Conservation (phyloP, 2,888 invertebrate genomes). For the Sepiola atlantica region DNA sequence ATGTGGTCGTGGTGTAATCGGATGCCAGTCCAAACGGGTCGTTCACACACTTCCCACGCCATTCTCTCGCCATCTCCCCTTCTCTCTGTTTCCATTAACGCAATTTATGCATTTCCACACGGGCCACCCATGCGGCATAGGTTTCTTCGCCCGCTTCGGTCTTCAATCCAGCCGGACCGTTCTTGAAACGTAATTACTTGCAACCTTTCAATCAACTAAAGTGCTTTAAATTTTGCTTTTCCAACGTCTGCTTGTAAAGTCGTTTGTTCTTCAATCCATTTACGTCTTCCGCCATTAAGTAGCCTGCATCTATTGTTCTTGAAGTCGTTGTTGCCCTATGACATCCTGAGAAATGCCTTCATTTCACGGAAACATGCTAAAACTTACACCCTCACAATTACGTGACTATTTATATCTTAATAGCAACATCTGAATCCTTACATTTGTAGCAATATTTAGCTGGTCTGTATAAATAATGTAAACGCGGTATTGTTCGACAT, state of each 20-base stretch:
- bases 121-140: not conserved
- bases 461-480: too few species aligned
- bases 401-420: too few species aligned
- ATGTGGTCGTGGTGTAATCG: not conserved
- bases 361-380: too few species aligned
- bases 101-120: too few species aligned
- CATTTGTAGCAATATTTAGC: too few species aligned
- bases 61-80: not conserved
- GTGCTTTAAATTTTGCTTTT: not conserved
- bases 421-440: too few species aligned
- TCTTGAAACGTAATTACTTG: not conserved
- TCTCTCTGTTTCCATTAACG: not conserved
- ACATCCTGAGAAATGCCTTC: too few species aligned
- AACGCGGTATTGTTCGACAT: too few species aligned
- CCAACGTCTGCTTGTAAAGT: not conserved
- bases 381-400: too few species aligned
- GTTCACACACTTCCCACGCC: not conserved
- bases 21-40: slow-evolving; percentile 32
- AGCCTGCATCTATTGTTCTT: slow-evolving; percentile 32
- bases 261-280: not conserved
- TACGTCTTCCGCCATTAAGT: not conserved
- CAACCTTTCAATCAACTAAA: slow-evolving; percentile 32
- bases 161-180: not conserved
- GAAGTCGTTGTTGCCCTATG: too few species aligned
- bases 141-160: not conserved